These are phyloP conservation scores for Mya arenaria DNA, from an alignment of 1,140 invertebrate genomes.

Conservation along the genomic window DNA sequence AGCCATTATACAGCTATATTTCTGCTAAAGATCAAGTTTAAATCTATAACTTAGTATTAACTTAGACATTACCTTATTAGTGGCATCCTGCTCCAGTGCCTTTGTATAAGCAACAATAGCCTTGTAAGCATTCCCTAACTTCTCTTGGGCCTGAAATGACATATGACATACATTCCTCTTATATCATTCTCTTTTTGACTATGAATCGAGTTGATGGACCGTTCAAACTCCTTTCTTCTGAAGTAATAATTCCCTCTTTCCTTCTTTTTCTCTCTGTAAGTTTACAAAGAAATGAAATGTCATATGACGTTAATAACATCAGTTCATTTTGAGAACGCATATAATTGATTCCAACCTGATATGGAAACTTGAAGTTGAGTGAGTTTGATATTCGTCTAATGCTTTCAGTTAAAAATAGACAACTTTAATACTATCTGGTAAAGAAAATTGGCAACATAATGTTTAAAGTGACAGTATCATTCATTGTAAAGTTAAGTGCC, in stretches of 20 bases:
- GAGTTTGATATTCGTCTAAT: too few species aligned
- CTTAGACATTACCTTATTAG: constrained; percentile 29
- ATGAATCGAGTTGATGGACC: constrained; percentile 26
- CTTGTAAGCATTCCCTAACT: constrained; percentile 21
- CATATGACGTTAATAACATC: too few species aligned
- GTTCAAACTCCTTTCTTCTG: constrained; percentile 21
- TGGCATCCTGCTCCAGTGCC: constrained; percentile 23
- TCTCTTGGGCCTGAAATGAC: constrained; percentile 44
- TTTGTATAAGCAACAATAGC: constrained; percentile 22
- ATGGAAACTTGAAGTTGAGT: too few species aligned
- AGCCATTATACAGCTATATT: neutral
- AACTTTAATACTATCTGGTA: too few species aligned
- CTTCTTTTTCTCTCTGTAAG: constrained; percentile 44
- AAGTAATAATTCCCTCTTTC: constrained; percentile 34
- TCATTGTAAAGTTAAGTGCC: too few species aligned
- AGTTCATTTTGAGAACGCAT: too few species aligned
- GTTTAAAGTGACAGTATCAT: too few species aligned
- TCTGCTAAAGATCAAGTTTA: neutral
- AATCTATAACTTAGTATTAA: neutral
- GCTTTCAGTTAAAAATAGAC: too few species aligned
- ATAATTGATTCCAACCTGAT: too few species aligned
- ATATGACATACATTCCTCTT: too few species aligned
- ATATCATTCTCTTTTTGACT: too few species aligned
- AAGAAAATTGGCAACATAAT: too few species aligned
- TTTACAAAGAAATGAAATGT: neutral